Conservation (phyloP, 1,140 invertebrate genomes). For the Zophobas atratus region DNA sequence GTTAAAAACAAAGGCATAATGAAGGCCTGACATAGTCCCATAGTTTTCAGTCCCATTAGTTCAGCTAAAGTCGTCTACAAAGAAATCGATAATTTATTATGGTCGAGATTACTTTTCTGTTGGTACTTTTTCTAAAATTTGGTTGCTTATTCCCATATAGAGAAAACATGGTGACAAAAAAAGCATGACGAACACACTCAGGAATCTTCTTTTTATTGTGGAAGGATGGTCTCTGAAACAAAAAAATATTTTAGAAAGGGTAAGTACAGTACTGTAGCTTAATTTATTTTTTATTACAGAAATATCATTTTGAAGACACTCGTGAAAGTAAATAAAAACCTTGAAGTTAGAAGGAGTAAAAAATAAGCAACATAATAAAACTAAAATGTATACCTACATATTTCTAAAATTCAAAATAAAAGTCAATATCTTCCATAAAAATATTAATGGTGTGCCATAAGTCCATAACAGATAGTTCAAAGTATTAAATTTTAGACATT, state of each 20-base stretch:
- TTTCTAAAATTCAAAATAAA: no score
- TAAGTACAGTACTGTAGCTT: neutral
- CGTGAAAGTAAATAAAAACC: no score
- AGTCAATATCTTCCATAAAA: no score
- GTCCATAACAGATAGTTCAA: no score
- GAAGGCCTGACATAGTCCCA: conserved; percentile 82
- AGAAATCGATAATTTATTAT: neutral
- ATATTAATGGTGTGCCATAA: no score
- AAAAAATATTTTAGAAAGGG: neutral
- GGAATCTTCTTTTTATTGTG: conserved; percentile 90
- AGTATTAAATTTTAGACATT: no score
- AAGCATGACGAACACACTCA: conserved; percentile 87
- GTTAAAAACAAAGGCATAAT: conserved; percentile 86
- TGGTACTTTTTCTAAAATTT: conserved; percentile 73
- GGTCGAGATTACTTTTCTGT: no score
- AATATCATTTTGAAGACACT: neutral
- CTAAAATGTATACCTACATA: no score
- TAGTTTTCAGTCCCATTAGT: conserved; percentile 82
- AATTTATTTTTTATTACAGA: neutral
- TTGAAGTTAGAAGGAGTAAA: no score
- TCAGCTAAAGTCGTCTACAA: conserved; percentile 77
- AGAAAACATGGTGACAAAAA: conserved; percentile 84
- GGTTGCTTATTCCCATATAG: conserved; percentile 77
- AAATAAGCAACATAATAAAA: no score
- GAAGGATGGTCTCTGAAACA: conserved; percentile 86